A percentile compares a stretch with the other conserved stretches of the same genome.
These are phyloP conservation scores for Cremastinae sp. DNA, from an alignment of 2,888 invertebrate genomes.

Conservation along the genomic window DNA sequence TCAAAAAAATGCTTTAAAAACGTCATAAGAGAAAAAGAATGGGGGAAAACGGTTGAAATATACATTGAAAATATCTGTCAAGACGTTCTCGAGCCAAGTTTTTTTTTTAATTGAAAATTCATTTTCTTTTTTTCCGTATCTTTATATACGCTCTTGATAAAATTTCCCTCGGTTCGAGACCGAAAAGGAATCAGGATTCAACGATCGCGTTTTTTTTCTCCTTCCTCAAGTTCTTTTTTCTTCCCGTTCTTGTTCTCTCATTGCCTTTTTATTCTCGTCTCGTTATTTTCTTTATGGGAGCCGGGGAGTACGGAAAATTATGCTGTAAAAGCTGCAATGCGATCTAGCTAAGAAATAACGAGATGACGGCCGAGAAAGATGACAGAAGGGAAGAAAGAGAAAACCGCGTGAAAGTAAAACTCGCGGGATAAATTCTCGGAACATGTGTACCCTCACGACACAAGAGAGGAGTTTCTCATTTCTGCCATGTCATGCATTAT, in stretches of 20 bases:
- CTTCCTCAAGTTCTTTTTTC: background rate
- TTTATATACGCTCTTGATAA: too few relatives aligned
- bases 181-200: background rate
- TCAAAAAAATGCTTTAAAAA: too few relatives aligned
- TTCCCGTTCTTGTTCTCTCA: too few relatives aligned
- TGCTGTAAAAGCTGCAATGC: too few relatives aligned
- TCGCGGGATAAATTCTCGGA: slow-evolving; percentile 28
- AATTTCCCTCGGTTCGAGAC: too few relatives aligned
- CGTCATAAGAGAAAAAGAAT: too few relatives aligned
- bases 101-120: background rate
- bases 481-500: slow-evolving; percentile 46
- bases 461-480: slow-evolving; percentile 30
- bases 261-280: background rate
- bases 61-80: too few relatives aligned
- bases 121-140: background rate
- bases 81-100: background rate
- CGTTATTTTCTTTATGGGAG: too few relatives aligned
- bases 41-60: too few relatives aligned
- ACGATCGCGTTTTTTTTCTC: slow-evolving; percentile 2
- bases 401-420: slow-evolving; percentile 14
- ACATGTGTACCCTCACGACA: slow-evolving; percentile 22
- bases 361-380: background rate
- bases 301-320: too few relatives aligned
- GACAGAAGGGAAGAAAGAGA: background rate
- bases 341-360: background rate